These are phyloP conservation scores for Craseonycteris thonglongyai DNA, from an alignment of 2,113 vertebrate genomes.

Conservation along the genomic window DNA sequence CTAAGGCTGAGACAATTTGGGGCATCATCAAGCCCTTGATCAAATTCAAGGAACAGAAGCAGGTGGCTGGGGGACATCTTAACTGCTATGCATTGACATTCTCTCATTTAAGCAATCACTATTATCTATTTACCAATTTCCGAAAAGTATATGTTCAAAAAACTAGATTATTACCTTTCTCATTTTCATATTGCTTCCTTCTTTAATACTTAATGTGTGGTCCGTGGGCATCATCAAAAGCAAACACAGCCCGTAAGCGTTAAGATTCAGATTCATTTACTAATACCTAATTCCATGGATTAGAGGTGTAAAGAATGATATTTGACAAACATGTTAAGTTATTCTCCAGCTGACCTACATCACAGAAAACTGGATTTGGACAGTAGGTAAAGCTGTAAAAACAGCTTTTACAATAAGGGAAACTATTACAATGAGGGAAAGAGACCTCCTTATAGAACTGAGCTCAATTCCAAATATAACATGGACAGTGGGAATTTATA, in stretches of 20 bases:
- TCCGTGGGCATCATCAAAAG: not conserved
- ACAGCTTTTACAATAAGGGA: not conserved
- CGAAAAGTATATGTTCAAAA: not conserved
- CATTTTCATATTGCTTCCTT: not conserved
- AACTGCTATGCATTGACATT: not conserved
- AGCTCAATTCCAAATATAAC: not conserved
- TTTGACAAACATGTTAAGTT: constrained; percentile 23
- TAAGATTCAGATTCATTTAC: not conserved
- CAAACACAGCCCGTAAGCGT: not conserved
- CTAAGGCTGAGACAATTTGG: not conserved
- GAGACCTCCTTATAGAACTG: not conserved
- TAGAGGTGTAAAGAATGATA: not conserved
- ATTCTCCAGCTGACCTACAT: not conserved
- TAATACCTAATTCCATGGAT: constrained; percentile 13
- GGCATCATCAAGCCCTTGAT: not conserved
- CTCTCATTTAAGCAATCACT: not conserved
- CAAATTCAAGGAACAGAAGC: not conserved
- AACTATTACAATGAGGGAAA: not conserved
- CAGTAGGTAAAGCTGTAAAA: not conserved
- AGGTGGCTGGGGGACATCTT: not conserved
- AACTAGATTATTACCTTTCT: not conserved
- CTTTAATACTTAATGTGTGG: not conserved
- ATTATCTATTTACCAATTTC: not conserved
- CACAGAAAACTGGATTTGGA: not conserved
- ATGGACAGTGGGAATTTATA: not conserved